Conservation (phyloP, 2,113 vertebrate genomes). For the Delphinus delphis region DNA sequence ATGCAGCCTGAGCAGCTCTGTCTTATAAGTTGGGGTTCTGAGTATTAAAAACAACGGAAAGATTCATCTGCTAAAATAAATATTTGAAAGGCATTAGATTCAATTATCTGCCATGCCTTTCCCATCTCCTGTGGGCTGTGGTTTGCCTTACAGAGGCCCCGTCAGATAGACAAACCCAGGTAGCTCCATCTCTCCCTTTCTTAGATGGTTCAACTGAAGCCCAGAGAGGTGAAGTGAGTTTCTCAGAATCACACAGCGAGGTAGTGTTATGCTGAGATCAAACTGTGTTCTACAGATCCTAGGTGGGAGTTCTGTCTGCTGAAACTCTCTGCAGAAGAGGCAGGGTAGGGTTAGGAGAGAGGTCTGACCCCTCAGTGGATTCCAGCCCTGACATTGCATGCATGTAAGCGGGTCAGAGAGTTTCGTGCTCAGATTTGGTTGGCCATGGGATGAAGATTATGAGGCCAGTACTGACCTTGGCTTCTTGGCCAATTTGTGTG, state of each 20-base stretch:
- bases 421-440: neutral
- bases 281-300: too few species aligned
- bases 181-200: neutral
- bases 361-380: neutral
- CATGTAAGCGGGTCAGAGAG: too few species aligned
- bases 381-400: fast-evolving
- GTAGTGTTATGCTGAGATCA: neutral
- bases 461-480: neutral
- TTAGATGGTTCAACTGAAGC: neutral
- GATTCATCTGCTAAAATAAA: neutral
- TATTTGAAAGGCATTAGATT: neutral
- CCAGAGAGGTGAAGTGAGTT: neutral
- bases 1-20: neutral
- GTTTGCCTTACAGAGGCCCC: neutral
- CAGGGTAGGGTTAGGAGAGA: neutral
- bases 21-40: neutral
- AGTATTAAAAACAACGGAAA: neutral
- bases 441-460: neutral
- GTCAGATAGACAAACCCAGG: too few species aligned
- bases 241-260: neutral
- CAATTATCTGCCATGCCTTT: fast-evolving
- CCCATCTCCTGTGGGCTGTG: neutral
- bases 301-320: neutral
- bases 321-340: too few species aligned
- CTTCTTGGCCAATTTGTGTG: neutral